Percentiles rank a stretch among this genome's conserved stretches.
Evolutionary conservation across 2,888 invertebrate species (phyloP).

Genomic region (Pandemis heparana): DNA sequence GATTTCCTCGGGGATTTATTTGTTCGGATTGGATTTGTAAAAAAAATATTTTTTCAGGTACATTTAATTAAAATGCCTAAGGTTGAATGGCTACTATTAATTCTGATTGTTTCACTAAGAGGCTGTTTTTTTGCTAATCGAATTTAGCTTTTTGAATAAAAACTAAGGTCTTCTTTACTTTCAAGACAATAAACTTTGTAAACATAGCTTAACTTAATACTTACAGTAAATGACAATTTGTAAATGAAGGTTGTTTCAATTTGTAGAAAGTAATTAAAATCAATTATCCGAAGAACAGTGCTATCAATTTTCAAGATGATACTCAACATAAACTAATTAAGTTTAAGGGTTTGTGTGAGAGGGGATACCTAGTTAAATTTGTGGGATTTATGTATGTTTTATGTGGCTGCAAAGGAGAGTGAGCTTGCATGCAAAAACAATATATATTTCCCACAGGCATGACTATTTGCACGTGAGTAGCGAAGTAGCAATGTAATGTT

Average conservation of each 20-base stretch:
- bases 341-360: neutral
- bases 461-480: too few relatives aligned
- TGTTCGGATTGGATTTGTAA: constrained; percentile 29
- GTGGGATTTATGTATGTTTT: too few relatives aligned
- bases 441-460: too few relatives aligned
- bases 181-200: neutral
- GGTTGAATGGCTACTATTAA: constrained; percentile 6
- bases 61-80: constrained; percentile 26
- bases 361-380: too few relatives aligned
- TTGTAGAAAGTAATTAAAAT: neutral
- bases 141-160: neutral
- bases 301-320: neutral
- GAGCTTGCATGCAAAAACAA: too few relatives aligned
- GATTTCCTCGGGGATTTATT: constrained; percentile 36
- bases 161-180: neutral
- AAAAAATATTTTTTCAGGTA: constrained; percentile 14
- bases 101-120: neutral
- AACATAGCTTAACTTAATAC: neutral
- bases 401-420: too few relatives aligned
- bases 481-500: too few relatives aligned
- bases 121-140: neutral
- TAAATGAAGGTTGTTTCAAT: neutral
- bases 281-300: neutral
- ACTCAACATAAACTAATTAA: neutral
- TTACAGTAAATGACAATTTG: neutral